phyloP scores from a whole-genome alignment of 2,113 vertebrate species.

The Sander vitreus region DNA sequence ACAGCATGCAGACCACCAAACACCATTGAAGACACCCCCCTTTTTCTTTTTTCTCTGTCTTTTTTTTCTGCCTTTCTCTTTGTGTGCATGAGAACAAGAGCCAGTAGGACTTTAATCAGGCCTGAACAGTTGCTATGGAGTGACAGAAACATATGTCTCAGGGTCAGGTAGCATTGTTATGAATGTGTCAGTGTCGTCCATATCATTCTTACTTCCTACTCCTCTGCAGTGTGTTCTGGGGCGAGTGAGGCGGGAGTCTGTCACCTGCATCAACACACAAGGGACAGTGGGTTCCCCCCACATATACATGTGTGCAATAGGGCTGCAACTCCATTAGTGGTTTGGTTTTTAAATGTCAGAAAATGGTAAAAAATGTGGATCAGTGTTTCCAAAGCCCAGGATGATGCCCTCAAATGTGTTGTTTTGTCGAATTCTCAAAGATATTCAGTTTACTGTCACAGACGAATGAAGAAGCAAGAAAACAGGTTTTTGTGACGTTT shows the following conservation, averaged over 20 bases:
- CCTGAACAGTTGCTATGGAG: constrained; percentile 40
- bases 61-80: not conserved
- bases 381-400: too few species aligned
- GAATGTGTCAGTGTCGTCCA: constrained; percentile 8
- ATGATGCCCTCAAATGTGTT: too few species aligned
- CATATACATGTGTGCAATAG: not conserved
- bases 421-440: too few species aligned
- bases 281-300: not conserved
- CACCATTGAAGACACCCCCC: not conserved
- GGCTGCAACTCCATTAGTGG: too few species aligned
- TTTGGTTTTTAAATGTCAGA: too few species aligned
- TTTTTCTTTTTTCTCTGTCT: not conserved
- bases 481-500: too few species aligned
- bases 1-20: not conserved
- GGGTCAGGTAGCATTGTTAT: constrained; percentile 54
- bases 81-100: not conserved
- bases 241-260: not conserved
- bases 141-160: constrained; percentile 58
- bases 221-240: not conserved
- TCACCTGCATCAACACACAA: not conserved
- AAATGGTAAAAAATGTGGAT: too few species aligned
- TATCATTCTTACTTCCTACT: not conserved
- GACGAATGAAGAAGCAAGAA: too few species aligned
- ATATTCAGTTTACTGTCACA: too few species aligned
- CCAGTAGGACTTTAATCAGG: constrained; percentile 2